A percentile compares a stretch with the other conserved stretches of the same genome.
Conservation (phyloP, 2,113 vertebrate genomes). For the Columba janthina region DNA sequence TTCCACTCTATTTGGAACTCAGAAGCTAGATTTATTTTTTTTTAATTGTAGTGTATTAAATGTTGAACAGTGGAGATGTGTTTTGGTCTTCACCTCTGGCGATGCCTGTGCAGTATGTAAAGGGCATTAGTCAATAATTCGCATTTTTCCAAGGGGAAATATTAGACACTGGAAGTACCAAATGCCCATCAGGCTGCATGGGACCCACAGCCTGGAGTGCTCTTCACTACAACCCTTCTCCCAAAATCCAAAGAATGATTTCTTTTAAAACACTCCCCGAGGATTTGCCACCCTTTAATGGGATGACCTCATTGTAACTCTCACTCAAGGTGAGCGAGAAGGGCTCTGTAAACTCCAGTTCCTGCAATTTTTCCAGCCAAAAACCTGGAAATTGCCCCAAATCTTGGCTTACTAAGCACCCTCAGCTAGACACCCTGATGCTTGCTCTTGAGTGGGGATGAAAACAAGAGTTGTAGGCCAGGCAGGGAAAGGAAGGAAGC, state of each 20-base stretch:
- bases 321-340: not conserved
- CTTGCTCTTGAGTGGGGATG: not conserved
- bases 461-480: not conserved
- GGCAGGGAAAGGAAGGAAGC: not conserved
- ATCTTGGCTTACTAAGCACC: not conserved
- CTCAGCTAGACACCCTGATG: not conserved
- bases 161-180: accelerated
- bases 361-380: not conserved
- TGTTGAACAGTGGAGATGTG: accelerated
- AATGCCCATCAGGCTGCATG: not conserved
- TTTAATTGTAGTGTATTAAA: not conserved
- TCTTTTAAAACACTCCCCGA: not conserved
- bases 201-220: not conserved
- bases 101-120: not conserved
- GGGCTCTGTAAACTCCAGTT: not conserved
- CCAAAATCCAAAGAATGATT: not conserved
- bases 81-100: not conserved
- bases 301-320: not conserved
- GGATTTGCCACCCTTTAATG: not conserved
- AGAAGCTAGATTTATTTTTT: not conserved
- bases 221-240: not conserved
- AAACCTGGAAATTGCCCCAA: not conserved
- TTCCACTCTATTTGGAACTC: not conserved
- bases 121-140: not conserved
- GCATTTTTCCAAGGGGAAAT: not conserved